phyloP scores from a whole-genome alignment of 1,140 invertebrate genomes.

The Papilio glaucus region DNA sequence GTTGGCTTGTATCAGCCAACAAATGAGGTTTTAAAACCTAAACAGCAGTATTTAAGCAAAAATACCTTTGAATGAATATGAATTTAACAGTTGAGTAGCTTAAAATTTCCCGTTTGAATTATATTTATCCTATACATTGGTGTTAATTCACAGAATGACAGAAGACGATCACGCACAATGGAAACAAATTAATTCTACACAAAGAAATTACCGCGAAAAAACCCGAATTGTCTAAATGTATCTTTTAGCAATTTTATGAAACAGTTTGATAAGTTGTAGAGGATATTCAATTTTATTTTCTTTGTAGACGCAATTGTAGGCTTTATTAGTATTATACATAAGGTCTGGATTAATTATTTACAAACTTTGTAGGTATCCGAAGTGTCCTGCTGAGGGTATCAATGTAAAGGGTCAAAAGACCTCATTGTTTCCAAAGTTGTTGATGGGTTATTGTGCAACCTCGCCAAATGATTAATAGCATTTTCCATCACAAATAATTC shows the following conservation, averaged over 20 bases:
- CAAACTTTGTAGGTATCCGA: background rate
- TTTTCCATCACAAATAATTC: constrained; percentile 4
- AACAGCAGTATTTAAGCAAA: too few species aligned
- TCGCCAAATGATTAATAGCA: background rate
- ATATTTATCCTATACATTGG: background rate
- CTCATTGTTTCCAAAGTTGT: constrained; percentile 26
- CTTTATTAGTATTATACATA: background rate
- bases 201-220: constrained; percentile 11
- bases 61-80: background rate
- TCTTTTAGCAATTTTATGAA: background rate
- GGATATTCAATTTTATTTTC: background rate
- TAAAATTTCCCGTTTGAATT: background rate
- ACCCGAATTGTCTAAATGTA: constrained; percentile 1
- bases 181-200: background rate
- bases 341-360: background rate
- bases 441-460: background rate
- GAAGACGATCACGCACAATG: background rate
- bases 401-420: constrained; percentile 26
- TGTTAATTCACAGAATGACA: constrained; percentile 4
- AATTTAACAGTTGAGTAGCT: constrained; percentile 4
- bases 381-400: constrained; percentile 9
- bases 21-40: too few species aligned
- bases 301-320: background rate
- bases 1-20: too few species aligned
- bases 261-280: background rate